Base-by-base conservation (phyloP, 23 tunicate genomes). In the Trididemnum nubilum region DNA sequence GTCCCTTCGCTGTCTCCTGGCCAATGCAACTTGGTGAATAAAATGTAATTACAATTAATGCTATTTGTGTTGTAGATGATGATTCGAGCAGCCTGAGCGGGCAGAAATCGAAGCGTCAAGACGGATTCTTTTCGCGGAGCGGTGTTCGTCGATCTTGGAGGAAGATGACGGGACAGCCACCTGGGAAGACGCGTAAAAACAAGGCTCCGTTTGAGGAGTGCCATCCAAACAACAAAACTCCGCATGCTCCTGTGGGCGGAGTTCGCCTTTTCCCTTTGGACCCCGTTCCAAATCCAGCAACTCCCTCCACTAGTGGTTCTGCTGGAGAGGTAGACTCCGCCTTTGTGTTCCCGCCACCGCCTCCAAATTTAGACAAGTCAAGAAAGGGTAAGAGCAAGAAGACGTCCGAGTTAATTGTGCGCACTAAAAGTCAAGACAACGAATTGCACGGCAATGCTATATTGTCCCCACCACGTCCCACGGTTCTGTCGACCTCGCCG, bases 81-180 rank as follows among this genome's bases (percentile, higher is more conserved):
- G n/a, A n/a, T n/a, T n/a, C n/a, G n/a, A n/a, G n/a, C n/a, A n/a
- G n/a, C n/a, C n/a, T n/a, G n/a, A n/a, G n/a, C n/a, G n/a, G n/a
- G n/a, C n/a, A n/a, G n/a, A 67, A 39, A 38, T 7, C 33, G 27
- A 73, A 73, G 15, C 79, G 38, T 28, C 83, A 75, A 0, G 83
- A 75, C 27, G 79, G 87, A 0, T 84, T 84, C 51, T 90, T 90
- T 35, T 36, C 89, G 28, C 82, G 95, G 50, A 79, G 85, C 38
- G 83, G 89, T 21, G 85, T 84, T 38, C 85, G 95, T 36, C 50
- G 95, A 27, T 90, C 95, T 19, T 90, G 89, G 95, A 73, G 77
- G 72, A 90, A 84, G 71, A 52, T 83, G 1, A 66, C 87, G 32
- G 83, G 81, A 24, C 86, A 81, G 15, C 72, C 76, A 31, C 23